Evolutionary conservation across 1,140 invertebrate species (phyloP), one percentile per base, ranked within the genome.

Genomic region (Agrypnia vestita): DNA sequence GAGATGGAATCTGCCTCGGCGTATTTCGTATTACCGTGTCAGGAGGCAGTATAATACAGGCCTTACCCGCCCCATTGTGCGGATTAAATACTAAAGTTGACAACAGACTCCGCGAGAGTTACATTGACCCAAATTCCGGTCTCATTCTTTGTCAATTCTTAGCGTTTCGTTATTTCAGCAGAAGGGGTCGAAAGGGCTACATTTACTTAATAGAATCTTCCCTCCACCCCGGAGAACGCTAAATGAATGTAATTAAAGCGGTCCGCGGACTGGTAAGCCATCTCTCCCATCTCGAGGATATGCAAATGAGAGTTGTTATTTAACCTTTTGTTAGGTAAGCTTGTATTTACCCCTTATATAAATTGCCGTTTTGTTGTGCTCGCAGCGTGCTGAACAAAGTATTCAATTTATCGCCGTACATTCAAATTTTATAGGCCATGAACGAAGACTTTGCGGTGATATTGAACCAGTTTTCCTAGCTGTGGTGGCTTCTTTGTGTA

Each of bases 231-330:
- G 51, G 75, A 80, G 79, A 78, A 80, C 82, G 71, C 64, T 80
- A 82, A 80, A 83, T 80, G 79, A 83, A 83, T 80, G 79, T 71
- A 80, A 83, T 80, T 80, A 80, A 83, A 83, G 78, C 78, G 74
- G 74, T 53, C 80, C 80, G 55, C 64, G 77, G 76, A 77, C 79
- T 78, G 53, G 81, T 79, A 79, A 71, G 82, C 67, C 21, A 75
- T 74, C 78, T 73, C 49, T 62, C 64, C 35, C 59, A 44, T 79
- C 53, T 61, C 79, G 46, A 83, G 76, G 71, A 83, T 83, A 83
- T 83, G 82, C 76, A 83, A 83, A 83, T 83, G 76, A 78, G 67
- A 56, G 76, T 83, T 83, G 80, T 83, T 80, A 83, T 80, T 78
- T 78, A 83, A 76, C 76, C 67, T 76, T 80, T 80, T 80, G 78